These are phyloP conservation scores for Cenopis cana DNA, from an alignment of 2,888 invertebrate species.

Conservation along the genomic window DNA sequence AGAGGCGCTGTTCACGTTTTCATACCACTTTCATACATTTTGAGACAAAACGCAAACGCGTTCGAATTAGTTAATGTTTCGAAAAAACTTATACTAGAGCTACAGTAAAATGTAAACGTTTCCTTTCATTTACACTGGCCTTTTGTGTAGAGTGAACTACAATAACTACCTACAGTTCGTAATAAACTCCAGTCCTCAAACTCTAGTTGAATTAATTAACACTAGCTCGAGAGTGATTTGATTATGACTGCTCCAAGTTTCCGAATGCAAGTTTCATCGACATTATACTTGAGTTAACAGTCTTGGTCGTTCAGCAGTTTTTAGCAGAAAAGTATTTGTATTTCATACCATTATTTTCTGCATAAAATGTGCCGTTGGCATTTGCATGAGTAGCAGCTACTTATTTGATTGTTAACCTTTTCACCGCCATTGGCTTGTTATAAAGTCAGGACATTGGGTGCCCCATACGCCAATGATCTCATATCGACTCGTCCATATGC, in stretches of 20 bases:
- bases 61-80: too few species aligned
- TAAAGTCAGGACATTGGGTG: too few species aligned
- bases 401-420: too few species aligned
- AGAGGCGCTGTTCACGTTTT: too few species aligned
- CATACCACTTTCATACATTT: too few species aligned
- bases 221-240: constrained; percentile 31
- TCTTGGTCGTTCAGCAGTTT: not conserved
- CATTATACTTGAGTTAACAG: constrained; percentile 24
- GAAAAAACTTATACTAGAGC: too few species aligned
- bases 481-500: too few species aligned
- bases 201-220: constrained; percentile 33
- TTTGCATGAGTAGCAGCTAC: too few species aligned
- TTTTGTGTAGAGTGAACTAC: constrained; percentile 8
- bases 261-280: constrained; percentile 20
- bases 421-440: too few species aligned
- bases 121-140: constrained; percentile 4
- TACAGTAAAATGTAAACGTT: not conserved
- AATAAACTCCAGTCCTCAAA: constrained; percentile 29
- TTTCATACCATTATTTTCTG: not conserved
- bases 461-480: too few species aligned
- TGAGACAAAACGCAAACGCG: too few species aligned
- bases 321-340: not conserved
- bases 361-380: too few species aligned
- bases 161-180: constrained; percentile 11
- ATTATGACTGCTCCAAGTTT: constrained; percentile 36